Conservation (phyloP, 2,797 vertebrate species). For the Poliocrania exsul region DNA sequence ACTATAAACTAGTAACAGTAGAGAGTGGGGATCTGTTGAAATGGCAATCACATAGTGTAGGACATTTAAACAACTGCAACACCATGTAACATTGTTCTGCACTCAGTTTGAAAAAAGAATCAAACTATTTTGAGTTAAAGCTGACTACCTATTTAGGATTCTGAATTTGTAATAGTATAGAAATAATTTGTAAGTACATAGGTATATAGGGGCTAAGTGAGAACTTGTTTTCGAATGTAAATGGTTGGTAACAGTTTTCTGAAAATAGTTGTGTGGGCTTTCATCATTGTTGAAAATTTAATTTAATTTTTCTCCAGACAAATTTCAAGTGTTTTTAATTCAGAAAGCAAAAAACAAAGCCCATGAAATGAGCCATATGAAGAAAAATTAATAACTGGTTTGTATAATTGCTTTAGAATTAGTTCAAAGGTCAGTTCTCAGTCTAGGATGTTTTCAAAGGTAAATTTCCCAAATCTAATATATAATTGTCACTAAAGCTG, state of each 20-base stretch:
- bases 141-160: not conserved
- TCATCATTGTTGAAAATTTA: not conserved
- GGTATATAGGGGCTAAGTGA: not conserved
- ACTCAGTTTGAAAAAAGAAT: not conserved
- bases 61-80: not conserved
- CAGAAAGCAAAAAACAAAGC: not conserved
- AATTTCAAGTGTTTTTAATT: not conserved
- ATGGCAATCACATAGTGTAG: fast-evolving
- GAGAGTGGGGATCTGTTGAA: not conserved
- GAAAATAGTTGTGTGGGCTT: not conserved
- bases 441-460: not conserved
- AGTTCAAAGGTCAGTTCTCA: not conserved
- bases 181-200: not conserved
- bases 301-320: not conserved
- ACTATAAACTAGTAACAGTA: not conserved
- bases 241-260: not conserved
- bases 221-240: not conserved
- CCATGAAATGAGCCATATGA: not conserved
- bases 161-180: not conserved
- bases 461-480: not conserved
- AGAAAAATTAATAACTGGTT: not conserved
- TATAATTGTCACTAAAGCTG: not conserved
- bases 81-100: not conserved
- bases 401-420: not conserved
- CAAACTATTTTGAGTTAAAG: not conserved